phyloP scores from a whole-genome alignment of 2,888 invertebrate species.

The Thyatira batis region DNA sequence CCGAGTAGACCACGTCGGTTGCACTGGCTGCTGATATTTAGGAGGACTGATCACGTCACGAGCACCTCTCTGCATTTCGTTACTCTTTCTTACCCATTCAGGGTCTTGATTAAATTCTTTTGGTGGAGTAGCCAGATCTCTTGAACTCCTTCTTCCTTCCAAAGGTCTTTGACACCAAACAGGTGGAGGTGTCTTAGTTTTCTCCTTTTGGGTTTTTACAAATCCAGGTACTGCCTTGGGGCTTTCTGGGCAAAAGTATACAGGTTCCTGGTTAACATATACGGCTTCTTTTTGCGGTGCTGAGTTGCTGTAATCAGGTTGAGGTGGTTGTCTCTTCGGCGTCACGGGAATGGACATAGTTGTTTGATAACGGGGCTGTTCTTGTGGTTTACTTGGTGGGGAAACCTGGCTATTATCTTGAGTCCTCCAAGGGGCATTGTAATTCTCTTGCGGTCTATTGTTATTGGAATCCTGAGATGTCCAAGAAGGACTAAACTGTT shows the following conservation, averaged over 20 bases:
- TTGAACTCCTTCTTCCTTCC: slow-evolving; percentile 62
- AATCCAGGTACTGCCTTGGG: slow-evolving; percentile 73
- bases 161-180: slow-evolving; percentile 71
- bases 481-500: slow-evolving; percentile 63
- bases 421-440: slow-evolving; percentile 51
- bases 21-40: slow-evolving; percentile 66
- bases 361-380: slow-evolving; percentile 71
- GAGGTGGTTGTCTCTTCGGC: slow-evolving; percentile 59
- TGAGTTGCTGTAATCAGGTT: slow-evolving; percentile 56
- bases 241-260: slow-evolving; percentile 73
- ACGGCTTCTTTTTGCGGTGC: slow-evolving; percentile 68
- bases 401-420: slow-evolving; percentile 49
- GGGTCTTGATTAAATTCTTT: slow-evolving; percentile 68
- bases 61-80: slow-evolving; percentile 62
- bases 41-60: slow-evolving; percentile 73
- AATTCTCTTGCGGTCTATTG: slow-evolving; percentile 55
- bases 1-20: slow-evolving; percentile 72
- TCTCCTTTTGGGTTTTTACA: slow-evolving; percentile 76
- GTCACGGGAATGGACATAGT: slow-evolving; percentile 77
- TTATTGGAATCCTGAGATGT: slow-evolving; percentile 57
- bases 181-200: slow-evolving; percentile 77
- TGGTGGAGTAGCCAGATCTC: slow-evolving; percentile 70
- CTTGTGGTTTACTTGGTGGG: slow-evolving; percentile 47
- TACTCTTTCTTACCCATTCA: slow-evolving; percentile 74
- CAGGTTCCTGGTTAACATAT: slow-evolving; percentile 73